Evolutionary conservation across 2,888 invertebrate species (phyloP), one percentile per base, ranked within the genome.

Genomic region (Lasioglossum malachurum): DNA sequence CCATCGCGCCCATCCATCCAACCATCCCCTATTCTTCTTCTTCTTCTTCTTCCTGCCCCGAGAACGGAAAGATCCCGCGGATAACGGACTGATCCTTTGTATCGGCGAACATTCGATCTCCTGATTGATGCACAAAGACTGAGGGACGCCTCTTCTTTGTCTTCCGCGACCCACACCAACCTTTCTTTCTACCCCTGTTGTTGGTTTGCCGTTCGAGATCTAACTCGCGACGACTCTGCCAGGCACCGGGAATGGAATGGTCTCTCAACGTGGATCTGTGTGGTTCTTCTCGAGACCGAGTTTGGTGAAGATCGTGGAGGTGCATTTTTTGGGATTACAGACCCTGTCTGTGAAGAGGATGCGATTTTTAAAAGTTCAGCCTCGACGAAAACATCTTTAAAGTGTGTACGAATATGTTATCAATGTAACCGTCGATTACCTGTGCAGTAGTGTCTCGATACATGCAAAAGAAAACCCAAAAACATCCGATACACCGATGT

Each of bases 1-100:
- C 35, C 10, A 38, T 49, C 46, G 35, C 78, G 19, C 2, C 8
- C 23, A 53, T 23, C 53, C 53, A 53, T 53, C 53, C 64, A 12
- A 44, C 44, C 44, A 31, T 27, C 19, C 46, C 67, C 53, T 72
- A 71, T 84, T 78, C 71, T 84, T 72, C 84, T 78, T 78, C 84
- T 78, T 35, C 71, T 78, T 80, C 27, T 23, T 49, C 38, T 41
- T 46, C 14, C 46, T 46, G 46, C 27, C 60, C 19, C 46, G 67
- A 67, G n/a, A 71, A 84, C 46, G 64, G 78, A 71, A 64, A 31
- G 80, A 82, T 84, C 60, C 31, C 27, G 41, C 67, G 67, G 46
- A 78, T 69, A 74, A 53, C 49, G 71, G 44, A 64, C 60, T 41
- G 49, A 78, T 78, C 60, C 60, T 78, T 84, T 78, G 77, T 78